A percentile compares a stretch with the other conserved stretches of the same genome.
These are phyloP conservation scores for Cosmopolites sordidus DNA, from an alignment of 2,888 invertebrate species.

Conservation along the genomic window DNA sequence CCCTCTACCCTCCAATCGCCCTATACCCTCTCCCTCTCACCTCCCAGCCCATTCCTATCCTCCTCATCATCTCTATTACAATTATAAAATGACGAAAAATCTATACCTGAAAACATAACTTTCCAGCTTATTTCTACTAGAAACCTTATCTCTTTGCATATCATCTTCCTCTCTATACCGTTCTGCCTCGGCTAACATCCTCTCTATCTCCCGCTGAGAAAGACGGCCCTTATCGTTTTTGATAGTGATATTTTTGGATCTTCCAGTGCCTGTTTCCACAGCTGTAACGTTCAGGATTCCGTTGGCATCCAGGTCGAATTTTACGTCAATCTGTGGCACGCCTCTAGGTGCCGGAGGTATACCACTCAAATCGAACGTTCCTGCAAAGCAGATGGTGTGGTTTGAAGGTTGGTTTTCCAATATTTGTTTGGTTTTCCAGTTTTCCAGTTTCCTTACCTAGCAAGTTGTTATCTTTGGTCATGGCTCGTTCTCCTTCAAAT, in stretches of 20 bases:
- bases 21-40: no score
- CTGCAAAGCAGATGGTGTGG: slow-evolving; percentile 50
- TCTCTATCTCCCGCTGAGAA: slow-evolving; percentile 76
- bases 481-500: slow-evolving; percentile 68
- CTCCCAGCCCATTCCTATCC: no score
- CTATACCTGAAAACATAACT: slow-evolving; percentile 58
- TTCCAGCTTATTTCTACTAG: slow-evolving; percentile 69
- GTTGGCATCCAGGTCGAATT: slow-evolving; percentile 74
- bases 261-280: slow-evolving; percentile 55
- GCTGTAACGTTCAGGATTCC: slow-evolving; percentile 61
- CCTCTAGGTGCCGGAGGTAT: slow-evolving; percentile 55
- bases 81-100: no score
- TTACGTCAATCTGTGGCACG: slow-evolving; percentile 53
- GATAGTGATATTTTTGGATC: slow-evolving; percentile 73
- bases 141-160: slow-evolving; percentile 63
- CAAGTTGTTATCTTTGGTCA: slow-evolving; percentile 74
- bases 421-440: neutral
- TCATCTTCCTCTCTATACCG: slow-evolving; percentile 65
- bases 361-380: slow-evolving; percentile 52
- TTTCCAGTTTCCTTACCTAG: slow-evolving; percentile 48
- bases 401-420: neutral
- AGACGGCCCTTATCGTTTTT: slow-evolving; percentile 80
- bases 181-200: slow-evolving; percentile 74
- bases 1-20: no score
- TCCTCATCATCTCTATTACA: no score